Conservation (phyloP, 2,113 vertebrate species). For the Dinomys branickii region DNA sequence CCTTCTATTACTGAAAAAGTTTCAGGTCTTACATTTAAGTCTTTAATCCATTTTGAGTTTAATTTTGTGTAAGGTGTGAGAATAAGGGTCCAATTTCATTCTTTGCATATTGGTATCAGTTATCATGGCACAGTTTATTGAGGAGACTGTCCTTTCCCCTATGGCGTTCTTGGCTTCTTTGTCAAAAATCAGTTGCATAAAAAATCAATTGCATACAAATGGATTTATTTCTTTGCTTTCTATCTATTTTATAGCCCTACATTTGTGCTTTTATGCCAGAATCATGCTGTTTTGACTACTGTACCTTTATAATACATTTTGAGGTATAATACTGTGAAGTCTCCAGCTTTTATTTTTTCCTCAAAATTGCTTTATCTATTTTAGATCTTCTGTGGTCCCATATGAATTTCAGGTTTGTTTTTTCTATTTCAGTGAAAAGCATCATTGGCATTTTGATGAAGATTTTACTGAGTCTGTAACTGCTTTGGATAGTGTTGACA, state of each 20-base stretch:
- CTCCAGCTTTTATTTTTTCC: not conserved
- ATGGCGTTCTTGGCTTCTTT: not conserved
- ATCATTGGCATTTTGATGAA: not conserved
- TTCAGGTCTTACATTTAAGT: not conserved
- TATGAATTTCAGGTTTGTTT: not conserved
- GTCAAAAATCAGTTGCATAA: not conserved
- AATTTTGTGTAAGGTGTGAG: not conserved
- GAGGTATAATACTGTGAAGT: not conserved
- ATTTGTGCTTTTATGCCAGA: not conserved
- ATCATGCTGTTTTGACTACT: not conserved
- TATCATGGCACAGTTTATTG: not conserved
- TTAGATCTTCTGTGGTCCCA: not conserved
- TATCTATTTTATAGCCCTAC: not conserved
- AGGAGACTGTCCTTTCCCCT: not conserved
- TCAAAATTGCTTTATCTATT: not conserved
- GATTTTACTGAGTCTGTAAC: not conserved
- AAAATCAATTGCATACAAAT: not conserved
- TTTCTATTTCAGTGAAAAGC: not conserved
- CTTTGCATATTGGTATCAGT: not conserved
- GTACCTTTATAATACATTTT: not conserved
- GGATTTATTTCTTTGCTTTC: not conserved
- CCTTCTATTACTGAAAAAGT: not conserved
- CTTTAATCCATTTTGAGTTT: not conserved
- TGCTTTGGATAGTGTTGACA: not conserved
- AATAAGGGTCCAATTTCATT: not conserved